phyloP scores from a whole-genome alignment of 2,797 vertebrate genomes.

The Hydrophis major region DNA sequence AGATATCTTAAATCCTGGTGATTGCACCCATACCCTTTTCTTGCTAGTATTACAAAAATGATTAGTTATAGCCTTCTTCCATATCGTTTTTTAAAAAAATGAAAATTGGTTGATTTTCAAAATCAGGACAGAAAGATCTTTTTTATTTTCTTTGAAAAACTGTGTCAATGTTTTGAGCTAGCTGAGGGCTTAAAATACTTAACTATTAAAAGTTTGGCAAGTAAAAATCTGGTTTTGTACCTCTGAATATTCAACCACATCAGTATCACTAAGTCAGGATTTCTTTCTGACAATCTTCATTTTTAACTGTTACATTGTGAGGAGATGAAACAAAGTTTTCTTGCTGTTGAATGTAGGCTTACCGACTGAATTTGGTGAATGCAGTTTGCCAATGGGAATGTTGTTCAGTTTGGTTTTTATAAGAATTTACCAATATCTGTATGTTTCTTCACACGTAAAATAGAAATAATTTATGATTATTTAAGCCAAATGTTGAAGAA shows the following conservation, averaged over 20 bases:
- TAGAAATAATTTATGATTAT: not conserved
- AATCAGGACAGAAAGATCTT: not conserved
- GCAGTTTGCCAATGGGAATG: not conserved
- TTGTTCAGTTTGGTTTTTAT: not conserved
- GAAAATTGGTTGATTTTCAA: not conserved
- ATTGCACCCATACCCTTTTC: not conserved
- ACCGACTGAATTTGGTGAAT: not conserved
- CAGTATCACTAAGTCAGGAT: not conserved
- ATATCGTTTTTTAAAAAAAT: not conserved
- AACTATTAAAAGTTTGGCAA: not conserved
- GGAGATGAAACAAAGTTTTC: not conserved
- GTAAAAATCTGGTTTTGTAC: not conserved
- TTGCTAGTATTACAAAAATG: not conserved
- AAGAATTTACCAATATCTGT: not conserved
- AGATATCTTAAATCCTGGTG: not conserved
- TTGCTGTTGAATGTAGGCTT: not conserved
- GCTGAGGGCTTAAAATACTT: not conserved
- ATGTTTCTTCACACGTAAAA: not conserved
- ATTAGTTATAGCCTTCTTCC: not conserved
- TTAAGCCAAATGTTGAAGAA: not conserved
- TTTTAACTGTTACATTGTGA: not conserved
- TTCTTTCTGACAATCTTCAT: not conserved
- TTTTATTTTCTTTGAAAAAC: not conserved
- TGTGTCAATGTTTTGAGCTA: not conserved
- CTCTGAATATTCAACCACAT: not conserved